These are phyloP conservation scores for Cephalotes varians DNA, from an alignment of 2,888 invertebrate genomes.

Conservation along the genomic window DNA sequence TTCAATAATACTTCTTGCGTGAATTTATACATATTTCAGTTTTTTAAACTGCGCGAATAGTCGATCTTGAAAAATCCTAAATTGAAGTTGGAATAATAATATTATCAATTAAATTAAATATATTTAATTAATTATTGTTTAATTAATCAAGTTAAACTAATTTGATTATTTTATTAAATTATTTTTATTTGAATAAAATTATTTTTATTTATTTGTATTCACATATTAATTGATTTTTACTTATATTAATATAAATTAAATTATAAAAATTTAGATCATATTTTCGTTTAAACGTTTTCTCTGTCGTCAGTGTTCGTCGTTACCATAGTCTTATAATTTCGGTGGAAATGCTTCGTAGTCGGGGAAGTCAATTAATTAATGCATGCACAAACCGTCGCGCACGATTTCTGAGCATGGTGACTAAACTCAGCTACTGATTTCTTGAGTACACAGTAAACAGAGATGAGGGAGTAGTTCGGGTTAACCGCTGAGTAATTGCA, in stretches of 20 bases:
- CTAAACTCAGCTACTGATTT: constrained; percentile 74
- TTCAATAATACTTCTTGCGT: no score
- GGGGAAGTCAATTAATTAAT: constrained; percentile 68
- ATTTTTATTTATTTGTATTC: not conserved
- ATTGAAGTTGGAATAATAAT: no score
- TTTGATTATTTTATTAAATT: no score
- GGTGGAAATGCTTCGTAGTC: constrained; percentile 50
- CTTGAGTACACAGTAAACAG: constrained; percentile 75
- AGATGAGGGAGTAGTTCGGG: constrained; percentile 72
- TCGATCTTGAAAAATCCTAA: no score
- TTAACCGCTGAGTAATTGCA: constrained; percentile 80
- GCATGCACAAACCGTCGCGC: constrained; percentile 67
- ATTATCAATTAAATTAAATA: no score
- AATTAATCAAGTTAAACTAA: no score
- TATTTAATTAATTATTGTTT: no score
- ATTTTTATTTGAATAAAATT: not conserved
- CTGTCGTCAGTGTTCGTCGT: not conserved
- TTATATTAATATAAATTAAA: constrained; percentile 10
- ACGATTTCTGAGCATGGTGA: constrained; percentile 64
- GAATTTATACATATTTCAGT: no score
- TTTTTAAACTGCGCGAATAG: no score
- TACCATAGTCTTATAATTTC: constrained; percentile 39
- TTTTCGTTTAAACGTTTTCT: constrained; percentile 4
- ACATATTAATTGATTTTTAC: not conserved
- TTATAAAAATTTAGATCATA: not conserved